Percentiles rank a stretch among this genome's conserved stretches.
These are phyloP conservation scores for Drosophila lini DNA, from an alignment of 1,140 invertebrate species.

Conservation along the genomic window DNA sequence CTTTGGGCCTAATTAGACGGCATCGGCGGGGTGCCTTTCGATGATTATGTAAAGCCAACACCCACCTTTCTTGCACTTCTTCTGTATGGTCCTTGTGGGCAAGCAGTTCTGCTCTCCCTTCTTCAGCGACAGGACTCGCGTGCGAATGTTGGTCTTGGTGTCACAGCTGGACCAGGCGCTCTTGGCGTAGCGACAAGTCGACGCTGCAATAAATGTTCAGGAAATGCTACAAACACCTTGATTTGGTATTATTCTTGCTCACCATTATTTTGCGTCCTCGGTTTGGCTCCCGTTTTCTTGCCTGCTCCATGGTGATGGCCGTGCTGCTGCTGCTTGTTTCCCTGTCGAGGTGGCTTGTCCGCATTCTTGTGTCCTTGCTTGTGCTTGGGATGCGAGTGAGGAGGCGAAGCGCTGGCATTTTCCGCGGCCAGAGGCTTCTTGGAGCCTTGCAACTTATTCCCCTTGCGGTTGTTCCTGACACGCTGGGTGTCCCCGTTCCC, in stretches of 20 bases:
- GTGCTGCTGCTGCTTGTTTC: conserved; percentile 50
- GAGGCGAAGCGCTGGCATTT: conserved; percentile 11
- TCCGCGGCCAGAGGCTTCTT: conserved; percentile 28
- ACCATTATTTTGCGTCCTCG: conserved; percentile 45
- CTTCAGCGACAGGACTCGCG: conserved; percentile 91
- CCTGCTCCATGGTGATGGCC: conserved; percentile 34
- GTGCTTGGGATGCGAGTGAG: conserved; percentile 32
- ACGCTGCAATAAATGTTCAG: conserved; percentile 51
- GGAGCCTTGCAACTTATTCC: conserved; percentile 40
- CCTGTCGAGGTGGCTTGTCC: conserved; percentile 49
- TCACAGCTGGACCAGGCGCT: conserved; percentile 94
- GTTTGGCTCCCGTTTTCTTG: conserved; percentile 42
- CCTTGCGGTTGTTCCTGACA: conserved; percentile 53
- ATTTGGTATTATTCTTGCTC: neutral
- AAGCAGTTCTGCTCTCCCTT: conserved; percentile 92
- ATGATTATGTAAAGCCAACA: neutral
- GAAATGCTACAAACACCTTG: neutral
- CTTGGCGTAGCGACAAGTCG: conserved; percentile 91
- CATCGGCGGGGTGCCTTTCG: neutral
- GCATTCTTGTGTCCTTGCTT: conserved; percentile 37
- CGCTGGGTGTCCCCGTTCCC: conserved; percentile 31
- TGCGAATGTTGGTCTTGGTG: conserved; percentile 90
- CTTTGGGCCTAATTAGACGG: conserved; percentile 17
- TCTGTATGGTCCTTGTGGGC: conserved; percentile 91
- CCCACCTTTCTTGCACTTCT: conserved; percentile 95